Evolutionary conservation across 1,140 invertebrate genomes (phyloP).

Genomic region (Leptinotarsa defecta): DNA sequence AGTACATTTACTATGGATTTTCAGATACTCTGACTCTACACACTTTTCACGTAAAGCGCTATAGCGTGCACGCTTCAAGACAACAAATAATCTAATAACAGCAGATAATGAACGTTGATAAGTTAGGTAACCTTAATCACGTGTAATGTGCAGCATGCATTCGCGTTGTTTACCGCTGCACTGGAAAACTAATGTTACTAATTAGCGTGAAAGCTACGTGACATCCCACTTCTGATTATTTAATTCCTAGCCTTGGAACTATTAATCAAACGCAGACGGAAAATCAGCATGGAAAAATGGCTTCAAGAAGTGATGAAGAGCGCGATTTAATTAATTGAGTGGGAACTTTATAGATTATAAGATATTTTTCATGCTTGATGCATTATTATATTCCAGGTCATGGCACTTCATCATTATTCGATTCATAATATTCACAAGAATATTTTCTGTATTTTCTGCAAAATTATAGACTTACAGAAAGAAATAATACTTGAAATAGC

Average conservation of each 20-base stretch:
- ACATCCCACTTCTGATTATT: constrained; percentile 17
- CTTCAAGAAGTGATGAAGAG: not conserved
- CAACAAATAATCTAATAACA: constrained; percentile 10
- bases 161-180: not conserved
- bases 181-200: not conserved
- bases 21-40: too few relatives aligned
- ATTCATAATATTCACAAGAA: too few relatives aligned
- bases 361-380: too few relatives aligned
- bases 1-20: too few relatives aligned
- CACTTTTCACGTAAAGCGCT: too few relatives aligned
- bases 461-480: too few relatives aligned
- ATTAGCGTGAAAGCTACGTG: constrained; percentile 19
- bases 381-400: too few relatives aligned
- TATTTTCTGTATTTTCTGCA: too few relatives aligned
- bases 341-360: not conserved
- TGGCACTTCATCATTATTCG: too few relatives aligned
- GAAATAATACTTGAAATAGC: too few relatives aligned
- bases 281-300: not conserved
- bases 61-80: not conserved
- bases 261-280: not conserved
- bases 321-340: not conserved
- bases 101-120: not conserved
- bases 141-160: constrained; percentile 11
- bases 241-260: not conserved
- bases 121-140: not conserved